Conservation (phyloP, 2,888 invertebrate species). For the Atrina japonica region DNA sequence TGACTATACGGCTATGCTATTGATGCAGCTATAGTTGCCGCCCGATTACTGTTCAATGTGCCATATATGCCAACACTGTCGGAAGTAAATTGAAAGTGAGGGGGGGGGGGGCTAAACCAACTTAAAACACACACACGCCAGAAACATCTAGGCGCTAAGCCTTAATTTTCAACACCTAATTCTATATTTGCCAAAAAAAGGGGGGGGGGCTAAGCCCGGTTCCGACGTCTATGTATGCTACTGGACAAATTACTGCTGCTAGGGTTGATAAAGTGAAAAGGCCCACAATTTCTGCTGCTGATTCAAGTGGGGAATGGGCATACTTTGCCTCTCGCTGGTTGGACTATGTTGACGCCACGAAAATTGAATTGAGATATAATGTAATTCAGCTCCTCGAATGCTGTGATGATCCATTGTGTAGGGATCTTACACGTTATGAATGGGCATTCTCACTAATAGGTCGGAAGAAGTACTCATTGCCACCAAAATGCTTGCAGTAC, state of each 20-base stretch:
- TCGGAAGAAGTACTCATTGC: slow-evolving; percentile 42
- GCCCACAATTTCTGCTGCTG: slow-evolving; percentile 47
- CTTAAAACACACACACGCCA: no score
- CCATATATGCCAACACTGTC: no score
- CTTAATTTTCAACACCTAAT: no score
- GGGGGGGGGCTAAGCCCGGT: no score
- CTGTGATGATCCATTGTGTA: slow-evolving; percentile 52
- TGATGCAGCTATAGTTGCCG: no score
- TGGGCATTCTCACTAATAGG: slow-evolving; percentile 39
- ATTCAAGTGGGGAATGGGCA: slow-evolving; percentile 49
- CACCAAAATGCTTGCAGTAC: slow-evolving; percentile 47
- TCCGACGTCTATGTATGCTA: no score
- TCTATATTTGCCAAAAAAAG: no score
- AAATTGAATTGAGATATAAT: slow-evolving; percentile 37
- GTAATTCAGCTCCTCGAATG: slow-evolving; percentile 55
- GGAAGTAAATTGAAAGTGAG: no score
- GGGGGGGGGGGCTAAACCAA: no score
- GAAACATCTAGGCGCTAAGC: no score
- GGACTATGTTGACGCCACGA: slow-evolving; percentile 54
- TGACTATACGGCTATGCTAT: no score
- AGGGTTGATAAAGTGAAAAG: slow-evolving; percentile 50
- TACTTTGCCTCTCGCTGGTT: slow-evolving; percentile 50
- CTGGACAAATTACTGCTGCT: slow-evolving; percentile 6
- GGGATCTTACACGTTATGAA: slow-evolving; percentile 47
- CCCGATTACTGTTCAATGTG: no score